Percentiles rank a stretch among this genome's conserved stretches.
Evolutionary conservation across 1,140 invertebrate genomes (phyloP).

Genomic region (Scaptomyza pallida): DNA sequence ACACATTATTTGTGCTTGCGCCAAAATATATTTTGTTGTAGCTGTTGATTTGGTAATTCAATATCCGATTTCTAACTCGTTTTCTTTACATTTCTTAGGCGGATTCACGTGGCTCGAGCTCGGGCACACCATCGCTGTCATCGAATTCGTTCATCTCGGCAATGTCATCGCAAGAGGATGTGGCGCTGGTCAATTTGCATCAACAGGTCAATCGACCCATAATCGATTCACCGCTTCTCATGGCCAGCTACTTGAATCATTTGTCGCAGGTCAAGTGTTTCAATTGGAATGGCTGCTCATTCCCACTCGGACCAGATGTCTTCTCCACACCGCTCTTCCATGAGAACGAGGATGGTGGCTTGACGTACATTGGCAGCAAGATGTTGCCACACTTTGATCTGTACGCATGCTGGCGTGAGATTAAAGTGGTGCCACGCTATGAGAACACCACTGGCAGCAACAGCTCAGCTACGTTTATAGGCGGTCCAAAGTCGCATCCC

Average conservation of each 20-base stretch:
- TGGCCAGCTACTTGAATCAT: conserved; percentile 97
- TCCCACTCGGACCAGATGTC: conserved; percentile 88
- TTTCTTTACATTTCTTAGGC: conserved; percentile 57
- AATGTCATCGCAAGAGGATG: conserved; percentile 96
- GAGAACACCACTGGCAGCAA: conserved; percentile 79
- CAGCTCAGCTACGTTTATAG: conserved; percentile 81
- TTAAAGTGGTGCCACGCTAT: conserved; percentile 81
- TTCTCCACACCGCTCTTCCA: conserved; percentile 91
- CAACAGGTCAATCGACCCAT: conserved; percentile 98
- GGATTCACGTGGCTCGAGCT: conserved; percentile 79
- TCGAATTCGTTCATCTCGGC: conserved; percentile 96
- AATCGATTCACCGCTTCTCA: conserved; percentile 94
- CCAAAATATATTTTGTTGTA: conserved; percentile 35
- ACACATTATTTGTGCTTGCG: conserved; percentile 27
- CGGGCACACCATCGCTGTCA: conserved; percentile 87
- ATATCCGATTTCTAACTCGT: neutral
- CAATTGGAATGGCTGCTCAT: conserved; percentile 90
- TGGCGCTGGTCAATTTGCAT: conserved; percentile 96
- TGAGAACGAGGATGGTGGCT: conserved; percentile 89
- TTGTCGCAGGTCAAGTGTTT: conserved; percentile 91
- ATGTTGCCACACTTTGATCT: conserved; percentile 83
- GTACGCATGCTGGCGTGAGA: conserved; percentile 84
- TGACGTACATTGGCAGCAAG: conserved; percentile 89
- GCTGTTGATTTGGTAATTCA: neutral
- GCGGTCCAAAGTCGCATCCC: conserved; percentile 81